phyloP scores from a whole-genome alignment of 2,113 vertebrate genomes.

The Heliornis fulica region DNA sequence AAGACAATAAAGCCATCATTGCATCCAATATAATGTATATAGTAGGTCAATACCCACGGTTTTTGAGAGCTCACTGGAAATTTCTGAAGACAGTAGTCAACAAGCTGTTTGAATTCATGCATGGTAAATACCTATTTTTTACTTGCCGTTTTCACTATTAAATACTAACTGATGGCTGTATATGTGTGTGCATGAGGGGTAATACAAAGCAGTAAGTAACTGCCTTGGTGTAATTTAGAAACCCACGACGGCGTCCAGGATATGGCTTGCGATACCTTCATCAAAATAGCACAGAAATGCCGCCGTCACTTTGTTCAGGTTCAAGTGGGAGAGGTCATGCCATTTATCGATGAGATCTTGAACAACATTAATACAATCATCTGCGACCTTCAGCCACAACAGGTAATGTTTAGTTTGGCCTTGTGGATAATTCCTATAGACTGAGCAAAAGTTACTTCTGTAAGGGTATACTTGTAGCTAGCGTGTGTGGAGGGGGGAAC shows the following conservation, averaged over 20 bases:
- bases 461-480: not conserved
- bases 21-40: constrained; percentile 99
- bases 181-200: not conserved
- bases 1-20: constrained; percentile 99
- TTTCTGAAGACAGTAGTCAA: constrained; percentile 99
- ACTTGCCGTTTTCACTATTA: not conserved
- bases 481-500: not conserved
- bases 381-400: constrained; percentile 97
- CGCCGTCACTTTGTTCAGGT: constrained; percentile 98
- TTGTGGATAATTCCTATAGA: not conserved
- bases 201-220: not conserved
- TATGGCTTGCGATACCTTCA: constrained; percentile 99
- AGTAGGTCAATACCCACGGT: constrained; percentile 97
- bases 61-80: constrained; percentile 98
- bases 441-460: not conserved
- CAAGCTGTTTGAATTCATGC: constrained; percentile 99
- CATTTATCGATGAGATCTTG: constrained; percentile 97
- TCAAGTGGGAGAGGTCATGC: constrained; percentile 99
- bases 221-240: constrained; percentile 76
- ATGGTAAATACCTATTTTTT: constrained; percentile 78
- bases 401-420: constrained; percentile 73
- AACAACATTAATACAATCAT: constrained; percentile 99
- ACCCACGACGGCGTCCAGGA: constrained; percentile 98
- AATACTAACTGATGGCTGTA: not conserved
- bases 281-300: constrained; percentile 99